These are phyloP conservation scores for Trogon melanurus DNA, from an alignment of 2,113 vertebrate species.

Conservation along the genomic window DNA sequence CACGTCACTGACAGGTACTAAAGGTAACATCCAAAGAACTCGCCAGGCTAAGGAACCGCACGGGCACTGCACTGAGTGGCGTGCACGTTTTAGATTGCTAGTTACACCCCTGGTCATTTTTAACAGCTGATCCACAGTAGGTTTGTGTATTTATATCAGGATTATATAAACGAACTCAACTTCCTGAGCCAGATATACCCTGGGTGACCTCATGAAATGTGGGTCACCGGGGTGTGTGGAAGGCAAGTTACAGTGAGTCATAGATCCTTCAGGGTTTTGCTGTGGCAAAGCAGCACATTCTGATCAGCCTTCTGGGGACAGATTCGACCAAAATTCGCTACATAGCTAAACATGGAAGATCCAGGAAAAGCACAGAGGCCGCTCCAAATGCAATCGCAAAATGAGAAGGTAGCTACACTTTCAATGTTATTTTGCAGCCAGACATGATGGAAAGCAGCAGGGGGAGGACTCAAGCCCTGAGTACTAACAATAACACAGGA, in stretches of 20 bases:
- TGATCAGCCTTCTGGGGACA: neutral
- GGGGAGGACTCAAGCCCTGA: neutral
- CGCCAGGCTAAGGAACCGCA: neutral
- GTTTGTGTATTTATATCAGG: neutral
- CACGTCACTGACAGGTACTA: neutral
- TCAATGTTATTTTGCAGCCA: neutral
- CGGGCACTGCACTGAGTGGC: neutral
- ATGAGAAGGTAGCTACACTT: neutral
- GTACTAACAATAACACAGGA: neutral
- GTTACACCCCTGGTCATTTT: neutral
- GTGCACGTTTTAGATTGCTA: neutral
- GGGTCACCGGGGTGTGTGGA: neutral
- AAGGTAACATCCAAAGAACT: neutral
- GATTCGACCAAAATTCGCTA: neutral
- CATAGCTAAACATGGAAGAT: neutral
- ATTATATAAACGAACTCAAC: slow-evolving; percentile 1
- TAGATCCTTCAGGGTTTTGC: neutral
- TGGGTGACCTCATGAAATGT: neutral
- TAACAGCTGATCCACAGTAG: neutral
- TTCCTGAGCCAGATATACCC: neutral
- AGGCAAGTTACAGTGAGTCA: neutral
- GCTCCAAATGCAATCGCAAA: neutral
- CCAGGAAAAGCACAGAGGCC: neutral
- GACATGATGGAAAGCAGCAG: neutral
- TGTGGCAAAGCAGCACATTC: neutral